A percentile compares a stretch with the other conserved stretches of the same genome.
phyloP scores from a whole-genome alignment of 2,113 vertebrate genomes.

The Varanus salvator region DNA sequence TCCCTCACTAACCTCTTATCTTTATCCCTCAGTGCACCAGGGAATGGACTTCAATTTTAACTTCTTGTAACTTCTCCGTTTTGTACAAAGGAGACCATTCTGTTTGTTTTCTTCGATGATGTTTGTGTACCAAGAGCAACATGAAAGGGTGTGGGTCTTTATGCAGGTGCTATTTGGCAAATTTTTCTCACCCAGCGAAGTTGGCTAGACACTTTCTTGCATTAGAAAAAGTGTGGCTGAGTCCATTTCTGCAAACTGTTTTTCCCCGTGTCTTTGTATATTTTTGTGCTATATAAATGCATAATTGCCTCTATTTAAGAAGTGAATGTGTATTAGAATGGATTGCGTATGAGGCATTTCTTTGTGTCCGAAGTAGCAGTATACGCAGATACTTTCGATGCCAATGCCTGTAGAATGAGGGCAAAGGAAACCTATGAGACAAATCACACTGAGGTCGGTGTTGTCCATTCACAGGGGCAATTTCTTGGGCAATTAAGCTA shows the following conservation, averaged over 20 bases:
- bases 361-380: neutral
- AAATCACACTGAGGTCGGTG: neutral
- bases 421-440: neutral
- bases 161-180: neutral
- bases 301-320: neutral
- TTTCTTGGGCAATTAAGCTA: neutral
- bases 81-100: neutral
- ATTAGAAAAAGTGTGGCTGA: neutral
- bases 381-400: neutral
- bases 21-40: neutral
- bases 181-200: neutral
- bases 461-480: neutral
- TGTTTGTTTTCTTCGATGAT: neutral
- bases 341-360: neutral
- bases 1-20: neutral
- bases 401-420: neutral
- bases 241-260: neutral
- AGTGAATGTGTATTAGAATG: neutral
- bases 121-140: too few relatives aligned
- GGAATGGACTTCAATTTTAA: neutral
- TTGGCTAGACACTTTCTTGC: neutral
- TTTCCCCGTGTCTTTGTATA: neutral
- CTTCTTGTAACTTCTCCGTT: neutral
- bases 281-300: neutral
- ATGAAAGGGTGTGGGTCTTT: neutral